Evolutionary conservation across 2,888 invertebrate genomes (phyloP).

Genomic region (Myathropa florea): DNA sequence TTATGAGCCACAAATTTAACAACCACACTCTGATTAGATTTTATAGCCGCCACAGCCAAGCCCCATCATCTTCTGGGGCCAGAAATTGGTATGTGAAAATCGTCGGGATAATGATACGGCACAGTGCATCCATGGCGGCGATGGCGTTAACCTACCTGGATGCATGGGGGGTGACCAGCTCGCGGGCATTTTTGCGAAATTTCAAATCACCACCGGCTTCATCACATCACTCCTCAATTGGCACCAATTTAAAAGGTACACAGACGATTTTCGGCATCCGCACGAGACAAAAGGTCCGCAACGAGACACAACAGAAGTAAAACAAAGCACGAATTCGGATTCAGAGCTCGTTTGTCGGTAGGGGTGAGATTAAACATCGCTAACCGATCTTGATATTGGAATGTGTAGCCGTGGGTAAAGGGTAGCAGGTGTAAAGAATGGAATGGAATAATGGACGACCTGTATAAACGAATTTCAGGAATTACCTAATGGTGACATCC

Average conservation of each 20-base stretch:
- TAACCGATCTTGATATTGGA: conserved; percentile 31
- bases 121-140: conserved; percentile 27
- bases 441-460: not conserved
- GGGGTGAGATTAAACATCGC: not conserved
- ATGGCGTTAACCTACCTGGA: conserved; percentile 58
- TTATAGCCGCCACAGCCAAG: conserved; percentile 54
- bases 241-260: conserved; percentile 71
- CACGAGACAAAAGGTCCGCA: conserved; percentile 46
- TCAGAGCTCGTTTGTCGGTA: conserved; percentile 13
- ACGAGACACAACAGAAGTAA: conserved; percentile 28
- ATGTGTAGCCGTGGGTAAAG: conserved; percentile 42
- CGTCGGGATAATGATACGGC: conserved; percentile 55
- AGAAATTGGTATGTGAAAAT: conserved; percentile 55
- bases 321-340: conserved; percentile 32
- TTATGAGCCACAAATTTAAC: conserved; percentile 70
- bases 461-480: not conserved
- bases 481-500: conserved; percentile 9
- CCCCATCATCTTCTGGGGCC: conserved; percentile 36
- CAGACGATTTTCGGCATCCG: conserved; percentile 60
- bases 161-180: conserved; percentile 59
- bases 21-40: conserved; percentile 69
- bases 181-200: conserved; percentile 59
- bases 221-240: conserved; percentile 67
- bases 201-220: conserved; percentile 68
- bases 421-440: conserved; percentile 32